phyloP scores from a whole-genome alignment of 2,888 invertebrate genomes.

The Masnerella sp. region DNA sequence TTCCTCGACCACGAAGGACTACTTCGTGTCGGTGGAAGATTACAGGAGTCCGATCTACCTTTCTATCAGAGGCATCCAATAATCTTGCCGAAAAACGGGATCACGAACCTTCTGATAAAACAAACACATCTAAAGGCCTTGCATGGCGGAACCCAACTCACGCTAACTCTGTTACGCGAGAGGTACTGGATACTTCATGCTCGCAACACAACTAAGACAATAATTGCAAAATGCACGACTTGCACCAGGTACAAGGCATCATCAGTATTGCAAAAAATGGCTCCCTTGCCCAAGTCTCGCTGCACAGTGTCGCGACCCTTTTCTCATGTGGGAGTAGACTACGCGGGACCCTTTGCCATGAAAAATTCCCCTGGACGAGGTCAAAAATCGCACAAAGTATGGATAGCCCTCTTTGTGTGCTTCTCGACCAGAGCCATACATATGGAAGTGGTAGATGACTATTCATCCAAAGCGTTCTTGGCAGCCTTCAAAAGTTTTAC shows the following conservation, averaged over 20 bases:
- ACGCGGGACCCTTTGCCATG: no score
- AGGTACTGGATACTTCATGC: conserved; percentile 1
- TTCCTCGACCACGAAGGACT: conserved; percentile 1
- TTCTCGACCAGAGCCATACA: conserved; percentile 1
- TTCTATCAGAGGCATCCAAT: conserved; percentile 1
- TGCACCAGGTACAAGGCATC: not conserved
- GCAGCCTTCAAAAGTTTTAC: not conserved
- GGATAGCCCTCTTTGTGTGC: not conserved
- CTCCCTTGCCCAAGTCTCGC: not conserved
- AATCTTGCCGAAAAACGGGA: not conserved
- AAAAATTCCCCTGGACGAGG: not conserved
- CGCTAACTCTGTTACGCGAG: not conserved
- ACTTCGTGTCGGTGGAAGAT: conserved; percentile 18
- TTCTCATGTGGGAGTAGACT: not conserved
- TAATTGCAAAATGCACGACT: not conserved
- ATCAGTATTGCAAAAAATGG: not conserved
- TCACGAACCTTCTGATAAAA: not conserved
- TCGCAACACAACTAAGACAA: not conserved
- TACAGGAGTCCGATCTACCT: not conserved
- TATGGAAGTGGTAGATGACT: not conserved
- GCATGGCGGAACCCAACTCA: not conserved
- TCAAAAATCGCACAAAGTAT: not conserved
- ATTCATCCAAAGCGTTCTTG: not conserved
- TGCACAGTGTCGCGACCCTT: not conserved
- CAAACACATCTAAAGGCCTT: not conserved